Conservation (phyloP, 2,113 vertebrate genomes). For the Ptilorrhoa leucosticta region DNA sequence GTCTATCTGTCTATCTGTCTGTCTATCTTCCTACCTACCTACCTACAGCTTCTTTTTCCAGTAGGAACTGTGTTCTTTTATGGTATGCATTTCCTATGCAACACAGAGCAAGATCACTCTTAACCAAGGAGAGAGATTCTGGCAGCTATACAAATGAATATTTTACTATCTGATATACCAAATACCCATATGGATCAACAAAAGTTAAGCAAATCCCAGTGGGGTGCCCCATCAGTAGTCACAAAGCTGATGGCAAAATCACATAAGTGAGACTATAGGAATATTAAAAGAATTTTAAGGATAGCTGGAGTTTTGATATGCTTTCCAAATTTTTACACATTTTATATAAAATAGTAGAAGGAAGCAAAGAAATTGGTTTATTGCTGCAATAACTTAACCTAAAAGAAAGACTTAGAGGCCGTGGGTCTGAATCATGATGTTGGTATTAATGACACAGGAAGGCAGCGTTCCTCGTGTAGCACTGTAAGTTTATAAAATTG, state of each 20-base stretch:
- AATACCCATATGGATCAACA: neutral
- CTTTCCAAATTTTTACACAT: neutral
- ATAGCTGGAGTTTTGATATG: neutral
- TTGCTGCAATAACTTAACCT: conserved; percentile 22
- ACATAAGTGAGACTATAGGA: neutral
- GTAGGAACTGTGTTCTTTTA: neutral
- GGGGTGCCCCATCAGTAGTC: neutral
- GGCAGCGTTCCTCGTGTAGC: neutral
- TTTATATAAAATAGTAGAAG: neutral
- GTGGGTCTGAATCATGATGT: conserved; percentile 29
- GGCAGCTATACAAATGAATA: neutral
- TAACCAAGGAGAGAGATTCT: neutral
- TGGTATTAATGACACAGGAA: conserved; percentile 25
- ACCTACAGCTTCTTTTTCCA: neutral
- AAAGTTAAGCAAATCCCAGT: neutral
- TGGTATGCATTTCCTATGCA: neutral
- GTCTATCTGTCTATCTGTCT: neutral
- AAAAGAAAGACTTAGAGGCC: neutral
- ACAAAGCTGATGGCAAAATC: neutral
- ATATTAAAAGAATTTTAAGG: neutral
- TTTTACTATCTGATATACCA: neutral
- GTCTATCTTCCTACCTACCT: no score
- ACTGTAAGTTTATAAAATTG: conserved; percentile 7
- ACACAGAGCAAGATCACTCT: neutral
- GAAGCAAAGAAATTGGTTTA: conserved; percentile 15